phyloP scores from a whole-genome alignment of 37 sponge, comb jelly and placozoan genomes.

The Mnemiopsis leidyi region DNA sequence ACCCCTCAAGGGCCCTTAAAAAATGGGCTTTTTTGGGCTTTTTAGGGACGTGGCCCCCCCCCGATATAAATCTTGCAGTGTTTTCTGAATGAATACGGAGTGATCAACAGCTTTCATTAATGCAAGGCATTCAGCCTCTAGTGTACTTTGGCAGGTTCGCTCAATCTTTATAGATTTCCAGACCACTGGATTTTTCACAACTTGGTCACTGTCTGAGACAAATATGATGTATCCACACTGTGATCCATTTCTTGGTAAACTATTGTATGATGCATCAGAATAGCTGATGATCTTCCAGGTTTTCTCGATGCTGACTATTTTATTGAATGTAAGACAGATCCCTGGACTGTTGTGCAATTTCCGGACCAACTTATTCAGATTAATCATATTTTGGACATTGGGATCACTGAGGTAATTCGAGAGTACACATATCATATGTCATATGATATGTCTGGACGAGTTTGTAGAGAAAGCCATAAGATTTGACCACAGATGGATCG shows the following conservation, averaged over 20 bases:
- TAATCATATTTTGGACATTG: neutral
- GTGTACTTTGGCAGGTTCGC: neutral
- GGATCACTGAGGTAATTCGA: neutral
- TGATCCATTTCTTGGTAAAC: neutral
- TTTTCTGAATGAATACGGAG: neutral
- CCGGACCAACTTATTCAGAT: no score
- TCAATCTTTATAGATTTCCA: neutral
- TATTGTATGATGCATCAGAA: neutral
- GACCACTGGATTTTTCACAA: neutral
- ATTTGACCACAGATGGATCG: neutral
- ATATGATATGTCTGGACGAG: neutral
- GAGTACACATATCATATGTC: neutral
- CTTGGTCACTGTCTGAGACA: neutral
- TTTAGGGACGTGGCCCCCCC: no score
- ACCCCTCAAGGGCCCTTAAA: no score
- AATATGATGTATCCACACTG: neutral
- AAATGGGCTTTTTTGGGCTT: no score
- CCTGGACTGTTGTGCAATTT: no score
- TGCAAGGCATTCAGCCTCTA: neutral
- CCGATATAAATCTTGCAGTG: no score
- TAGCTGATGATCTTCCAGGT: neutral
- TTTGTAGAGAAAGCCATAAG: neutral
- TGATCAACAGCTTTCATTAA: neutral
- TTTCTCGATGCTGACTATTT: neutral
- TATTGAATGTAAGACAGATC: neutral